Evolutionary conservation across 2,797 vertebrate species (phyloP), one percentile per base, ranked within the genome.

Genomic region (Gobionotothen gibberifrons): DNA sequence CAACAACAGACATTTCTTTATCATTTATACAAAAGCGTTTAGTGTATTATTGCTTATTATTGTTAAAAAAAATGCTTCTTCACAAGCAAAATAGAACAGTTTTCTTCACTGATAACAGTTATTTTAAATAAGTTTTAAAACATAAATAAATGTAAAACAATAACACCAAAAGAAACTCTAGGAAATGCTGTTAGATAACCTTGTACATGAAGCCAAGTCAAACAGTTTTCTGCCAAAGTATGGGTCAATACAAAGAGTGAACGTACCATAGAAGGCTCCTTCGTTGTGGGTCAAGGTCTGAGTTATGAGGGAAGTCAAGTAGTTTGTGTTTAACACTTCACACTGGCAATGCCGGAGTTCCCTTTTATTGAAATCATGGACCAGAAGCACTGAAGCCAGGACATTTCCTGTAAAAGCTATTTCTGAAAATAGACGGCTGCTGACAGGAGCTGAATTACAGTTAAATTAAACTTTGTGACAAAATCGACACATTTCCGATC

Each of bases 331-430:
- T 7, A 42, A 54, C 8, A 19, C 1, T 16, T 51, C 26, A 56
- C 7, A 36, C 29, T 61, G n/a, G 39, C 53, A 78, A 85, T 16
- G 4, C 42, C 42, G 13, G 66, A 88, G 74, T 90, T 93, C 91
- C 93, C 72, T 73, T 89, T 91, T 85, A 49, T 10, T 76, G 68
- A 86, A 90, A 91, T 80, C 32, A 48, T 85, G 84, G 69, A 90
- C 86, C 47, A 75, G 69, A 81, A 73, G 15, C 13, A 36, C 56
- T 44, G 67, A 84, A 85, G 77, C 12, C 26, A 66, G 14, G 76
- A 60, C 40, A 62, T 83, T 90, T 90, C 89, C 85, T 81, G 85
- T 88, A 26, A 77, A 74, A 53, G 11, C 15, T n/a, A 0, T 3
- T 36, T 49, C 51, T 75, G 40, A 71, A 83, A 83, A 65, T 54